phyloP scores from a whole-genome alignment of 1,140 invertebrate species.

The Coptotermes formosanus region DNA sequence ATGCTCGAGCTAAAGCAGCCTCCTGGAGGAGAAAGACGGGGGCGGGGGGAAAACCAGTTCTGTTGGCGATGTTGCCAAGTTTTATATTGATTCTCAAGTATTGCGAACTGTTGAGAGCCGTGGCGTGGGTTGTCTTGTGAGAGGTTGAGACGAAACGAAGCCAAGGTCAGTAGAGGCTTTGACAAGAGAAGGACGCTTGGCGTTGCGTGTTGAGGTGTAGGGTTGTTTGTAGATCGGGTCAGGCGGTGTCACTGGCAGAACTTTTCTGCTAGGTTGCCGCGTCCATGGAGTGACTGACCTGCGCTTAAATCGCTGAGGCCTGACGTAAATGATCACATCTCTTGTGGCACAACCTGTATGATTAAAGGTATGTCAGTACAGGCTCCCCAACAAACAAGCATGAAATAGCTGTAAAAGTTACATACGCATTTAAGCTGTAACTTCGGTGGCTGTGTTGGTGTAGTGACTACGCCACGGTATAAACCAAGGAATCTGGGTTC shows the following conservation, averaged over 20 bases:
- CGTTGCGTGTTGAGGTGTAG: not conserved
- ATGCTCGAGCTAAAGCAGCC: not conserved
- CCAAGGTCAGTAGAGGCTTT: not conserved
- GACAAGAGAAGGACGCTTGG: not conserved
- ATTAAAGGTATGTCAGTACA: too few species aligned
- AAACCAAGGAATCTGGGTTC: too few species aligned
- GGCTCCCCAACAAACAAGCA: too few species aligned
- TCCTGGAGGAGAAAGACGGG: not conserved
- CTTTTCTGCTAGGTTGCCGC: not conserved
- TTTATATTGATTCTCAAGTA: not conserved
- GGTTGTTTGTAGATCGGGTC: not conserved
- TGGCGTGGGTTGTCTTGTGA: slow-evolving; percentile 13
- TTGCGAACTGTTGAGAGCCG: slow-evolving; percentile 1
- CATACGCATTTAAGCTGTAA: too few species aligned
- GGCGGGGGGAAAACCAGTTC: slow-evolving; percentile 27
- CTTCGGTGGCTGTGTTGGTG: too few species aligned
- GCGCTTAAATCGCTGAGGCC: not conserved
- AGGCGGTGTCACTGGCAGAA: not conserved
- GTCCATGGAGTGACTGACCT: not conserved
- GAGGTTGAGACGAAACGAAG: not conserved
- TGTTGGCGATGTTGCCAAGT: slow-evolving; percentile 21
- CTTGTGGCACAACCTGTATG: too few species aligned
- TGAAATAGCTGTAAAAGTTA: too few species aligned
- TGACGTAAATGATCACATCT: too few species aligned
- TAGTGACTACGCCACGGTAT: too few species aligned